Evolutionary conservation across 2,797 vertebrate genomes (phyloP).

Genomic region (Pipistrellus pygmaeus): DNA sequence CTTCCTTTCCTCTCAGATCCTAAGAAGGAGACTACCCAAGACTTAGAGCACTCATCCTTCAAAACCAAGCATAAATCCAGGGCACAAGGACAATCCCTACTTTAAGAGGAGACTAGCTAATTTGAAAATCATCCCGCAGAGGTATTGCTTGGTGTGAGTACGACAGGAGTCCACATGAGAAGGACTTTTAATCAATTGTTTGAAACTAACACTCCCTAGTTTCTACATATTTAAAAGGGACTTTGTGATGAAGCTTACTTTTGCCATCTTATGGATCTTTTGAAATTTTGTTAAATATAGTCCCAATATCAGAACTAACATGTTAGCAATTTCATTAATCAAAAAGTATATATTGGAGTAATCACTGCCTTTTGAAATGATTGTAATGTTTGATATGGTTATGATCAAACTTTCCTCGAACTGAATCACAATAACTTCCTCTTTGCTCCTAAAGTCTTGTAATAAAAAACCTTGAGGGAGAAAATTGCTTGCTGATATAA

Average conservation of each 20-base stretch:
- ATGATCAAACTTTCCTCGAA: neutral
- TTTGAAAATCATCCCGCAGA: neutral
- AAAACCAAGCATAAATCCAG: neutral
- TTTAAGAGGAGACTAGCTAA: neutral
- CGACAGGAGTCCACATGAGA: neutral
- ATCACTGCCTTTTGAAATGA: neutral
- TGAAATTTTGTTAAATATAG: neutral
- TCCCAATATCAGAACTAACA: neutral
- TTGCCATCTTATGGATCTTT: neutral
- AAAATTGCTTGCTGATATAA: neutral
- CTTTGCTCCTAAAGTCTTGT: neutral
- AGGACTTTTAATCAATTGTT: neutral
- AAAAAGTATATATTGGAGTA: neutral
- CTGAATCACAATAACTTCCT: neutral
- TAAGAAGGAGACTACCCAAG: conserved; percentile 6
- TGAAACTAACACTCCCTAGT: neutral
- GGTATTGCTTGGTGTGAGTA: neutral
- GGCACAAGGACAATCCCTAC: neutral
- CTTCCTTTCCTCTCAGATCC: conserved; percentile 62
- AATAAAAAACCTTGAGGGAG: neutral
- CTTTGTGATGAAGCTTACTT: neutral
- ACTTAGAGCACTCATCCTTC: neutral
- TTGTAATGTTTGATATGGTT: neutral
- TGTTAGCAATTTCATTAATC: neutral
- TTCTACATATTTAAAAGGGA: neutral